Evolutionary conservation across 2,888 invertebrate species (phyloP).

Genomic region (Tetragonisca angustula): DNA sequence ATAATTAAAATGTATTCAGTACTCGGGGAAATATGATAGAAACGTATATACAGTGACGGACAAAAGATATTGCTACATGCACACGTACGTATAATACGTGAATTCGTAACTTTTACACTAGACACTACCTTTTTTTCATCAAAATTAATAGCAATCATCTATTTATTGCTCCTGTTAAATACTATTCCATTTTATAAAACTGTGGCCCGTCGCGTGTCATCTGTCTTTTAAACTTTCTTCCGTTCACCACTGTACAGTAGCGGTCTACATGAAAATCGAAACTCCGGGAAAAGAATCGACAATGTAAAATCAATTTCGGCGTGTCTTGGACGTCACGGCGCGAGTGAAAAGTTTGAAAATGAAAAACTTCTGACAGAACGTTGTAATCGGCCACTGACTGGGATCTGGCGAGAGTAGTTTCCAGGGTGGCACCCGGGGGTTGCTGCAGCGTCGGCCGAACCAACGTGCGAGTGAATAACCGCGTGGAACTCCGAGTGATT

Average conservation of each 20-base stretch:
- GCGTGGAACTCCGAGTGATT: constrained; percentile 71
- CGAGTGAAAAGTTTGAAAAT: constrained; percentile 68
- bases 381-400: constrained; percentile 68
- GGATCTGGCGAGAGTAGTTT: constrained; percentile 47
- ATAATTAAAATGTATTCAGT: neutral
- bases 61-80: no score
- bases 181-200: no score
- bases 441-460: constrained; percentile 51
- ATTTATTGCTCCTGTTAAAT: no score
- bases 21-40: neutral
- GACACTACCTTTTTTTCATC: no score
- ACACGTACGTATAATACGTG: no score
- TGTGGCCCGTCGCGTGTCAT: no score
- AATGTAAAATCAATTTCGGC: constrained; percentile 50
- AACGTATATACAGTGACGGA: no score
- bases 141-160: no score
- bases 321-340: constrained; percentile 22
- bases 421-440: constrained; percentile 45
- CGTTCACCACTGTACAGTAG: no score
- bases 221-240: no score
- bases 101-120: no score
- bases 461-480: constrained; percentile 68
- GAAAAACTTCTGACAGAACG: constrained; percentile 68
- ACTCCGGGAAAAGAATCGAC: constrained; percentile 26
- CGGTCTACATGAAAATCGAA: neutral